Base-by-base conservation (phyloP, 2,797 vertebrate genomes). In the Oreonectes daqikongensis region DNA sequence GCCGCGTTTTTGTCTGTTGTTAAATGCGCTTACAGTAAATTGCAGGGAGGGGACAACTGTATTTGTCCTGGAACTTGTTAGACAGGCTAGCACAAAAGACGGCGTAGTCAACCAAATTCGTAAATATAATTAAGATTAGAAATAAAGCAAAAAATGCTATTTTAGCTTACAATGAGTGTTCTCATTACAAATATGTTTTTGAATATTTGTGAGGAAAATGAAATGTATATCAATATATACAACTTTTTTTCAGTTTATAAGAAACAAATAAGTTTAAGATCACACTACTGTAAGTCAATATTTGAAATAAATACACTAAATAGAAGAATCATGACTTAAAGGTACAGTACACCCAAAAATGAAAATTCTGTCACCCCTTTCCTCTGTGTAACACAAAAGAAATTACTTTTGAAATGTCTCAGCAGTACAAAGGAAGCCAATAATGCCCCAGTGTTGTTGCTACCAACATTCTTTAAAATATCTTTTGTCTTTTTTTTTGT, bases 71-170 rank as follows among this genome's bases (percentile, higher is more conserved):
- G 14, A 57, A 57, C 5, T 28, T 57, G 26, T 17, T 28, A 55
- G 52, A 57, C 55, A 57, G 55, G 12, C 55, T 28, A 28, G 22
- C 52, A 55, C 52, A 57, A 57, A 57, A 57, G 24, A 57, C 26
- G 55, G 12, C 26, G 11, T 12, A 57, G 24, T 57, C 55, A 22
- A 12, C 50, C 53, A 26, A 26, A 55, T 55, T 55, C 50, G 48
- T 50, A 20, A n/a, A 9, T 4, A n/a, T 50, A 2, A 50, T 50
- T 50, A n/a, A 20, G 48, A n/a, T n/a, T n/a, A n/a, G 3, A 1
- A 20, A 50, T 55, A 55, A 24, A 4, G 11, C 10, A 42, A 15
- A 42, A 42, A 40, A 42, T 5, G 0, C 9, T 22, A 22, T 24
- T 12, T 24, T 53, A 11, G 24, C 9, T 2, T 3, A 22, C 11